A percentile compares a stretch with the other conserved stretches of the same genome.
Evolutionary conservation across 2,113 vertebrate genomes (phyloP).

Genomic region (Tetrao urogallus): DNA sequence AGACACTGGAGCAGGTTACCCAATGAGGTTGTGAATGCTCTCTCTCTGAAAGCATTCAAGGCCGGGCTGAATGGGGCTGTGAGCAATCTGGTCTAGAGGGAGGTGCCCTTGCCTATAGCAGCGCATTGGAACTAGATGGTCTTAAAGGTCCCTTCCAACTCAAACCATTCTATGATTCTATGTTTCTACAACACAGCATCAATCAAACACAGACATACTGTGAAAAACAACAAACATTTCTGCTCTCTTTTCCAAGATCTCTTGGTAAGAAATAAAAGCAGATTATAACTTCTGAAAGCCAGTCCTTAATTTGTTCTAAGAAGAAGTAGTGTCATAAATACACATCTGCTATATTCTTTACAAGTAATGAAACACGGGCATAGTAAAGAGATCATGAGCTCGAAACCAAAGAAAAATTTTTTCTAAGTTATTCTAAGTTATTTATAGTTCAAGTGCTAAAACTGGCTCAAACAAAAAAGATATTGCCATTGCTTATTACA

Average conservation of each 20-base stretch:
- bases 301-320: constrained; percentile 48
- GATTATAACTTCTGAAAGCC: constrained; percentile 57
- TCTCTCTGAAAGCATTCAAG: too few species aligned
- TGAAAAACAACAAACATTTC: not conserved
- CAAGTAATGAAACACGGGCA: constrained; percentile 44
- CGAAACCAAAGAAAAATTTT: constrained; percentile 22
- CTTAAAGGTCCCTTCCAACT: too few species aligned
- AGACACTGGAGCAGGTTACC: too few species aligned
- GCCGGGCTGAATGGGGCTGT: too few species aligned
- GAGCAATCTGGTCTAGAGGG: too few species aligned
- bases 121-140: too few species aligned
- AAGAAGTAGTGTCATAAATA: constrained; percentile 53
- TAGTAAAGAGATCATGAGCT: not conserved
- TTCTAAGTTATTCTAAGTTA: not conserved
- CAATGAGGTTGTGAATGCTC: too few species aligned
- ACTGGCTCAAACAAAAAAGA: not conserved
- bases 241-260: constrained; percentile 19
- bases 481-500: not conserved
- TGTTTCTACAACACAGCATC: not conserved
- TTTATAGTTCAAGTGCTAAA: constrained; percentile 40
- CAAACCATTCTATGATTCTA: too few species aligned
- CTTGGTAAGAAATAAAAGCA: constrained; percentile 57
- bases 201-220: not conserved
- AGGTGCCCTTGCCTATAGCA: too few species aligned
- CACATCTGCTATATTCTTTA: constrained; percentile 58